These are phyloP conservation scores for Rhimphoctona megacephalus DNA, from an alignment of 2,888 invertebrate genomes.

Conservation along the genomic window DNA sequence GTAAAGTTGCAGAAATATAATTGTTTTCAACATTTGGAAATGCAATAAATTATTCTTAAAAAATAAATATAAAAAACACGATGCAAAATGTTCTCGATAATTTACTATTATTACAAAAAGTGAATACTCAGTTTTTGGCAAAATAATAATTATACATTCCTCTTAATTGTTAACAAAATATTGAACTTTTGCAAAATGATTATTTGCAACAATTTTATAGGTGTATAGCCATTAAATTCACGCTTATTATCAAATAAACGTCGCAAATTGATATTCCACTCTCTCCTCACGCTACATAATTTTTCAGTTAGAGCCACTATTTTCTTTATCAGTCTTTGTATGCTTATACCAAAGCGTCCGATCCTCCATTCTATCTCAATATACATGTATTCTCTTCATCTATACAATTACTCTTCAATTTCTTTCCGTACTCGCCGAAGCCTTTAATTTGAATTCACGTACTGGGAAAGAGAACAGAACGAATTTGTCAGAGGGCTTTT, in stretches of 20 bases:
- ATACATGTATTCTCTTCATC: neutral
- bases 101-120: neutral
- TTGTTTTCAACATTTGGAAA: neutral
- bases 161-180: neutral
- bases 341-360: neutral
- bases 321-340: neutral
- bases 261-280: neutral
- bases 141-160: neutral
- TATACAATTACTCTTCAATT: slow-evolving; percentile 7
- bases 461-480: neutral
- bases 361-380: neutral
- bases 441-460: slow-evolving; percentile 10
- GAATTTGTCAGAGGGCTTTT: neutral
- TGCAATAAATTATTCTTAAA: neutral
- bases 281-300: neutral
- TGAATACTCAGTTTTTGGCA: neutral
- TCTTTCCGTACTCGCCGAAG: neutral
- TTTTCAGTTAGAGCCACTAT: neutral
- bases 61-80: neutral
- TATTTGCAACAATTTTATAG: neutral
- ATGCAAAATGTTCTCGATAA: neutral
- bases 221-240: neutral
- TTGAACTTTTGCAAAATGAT: neutral
- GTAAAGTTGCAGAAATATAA: neutral
- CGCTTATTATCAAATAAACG: neutral